Evolutionary conservation across 2,888 invertebrate genomes (phyloP), one percentile per base, ranked within the genome.

Genomic region (Neoscelio sp.): DNA sequence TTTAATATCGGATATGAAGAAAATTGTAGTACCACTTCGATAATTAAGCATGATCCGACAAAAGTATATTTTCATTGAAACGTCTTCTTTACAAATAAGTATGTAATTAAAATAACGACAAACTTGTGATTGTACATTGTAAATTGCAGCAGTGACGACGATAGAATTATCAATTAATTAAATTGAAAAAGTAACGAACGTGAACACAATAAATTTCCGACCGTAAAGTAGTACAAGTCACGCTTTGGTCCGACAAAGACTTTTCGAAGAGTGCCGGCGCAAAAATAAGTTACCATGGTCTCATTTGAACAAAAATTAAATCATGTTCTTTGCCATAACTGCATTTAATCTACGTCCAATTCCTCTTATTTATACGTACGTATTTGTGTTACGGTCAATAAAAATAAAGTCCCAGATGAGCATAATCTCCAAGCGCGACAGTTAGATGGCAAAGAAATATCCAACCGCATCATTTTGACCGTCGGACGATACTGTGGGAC

Each of bases 151-250:
- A 58, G 26, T 44, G 17, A 28, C 30, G 33, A 1, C 60, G 6
- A 33, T 13, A 15, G 35, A 46, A 46, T 62, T 48, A 38, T 48
- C 35, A 48, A 48, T 62, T 46, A 62, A 62, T 62, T 48, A 13
- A 62, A 48, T 26, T 48, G 62, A 26, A 62, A 48, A 62, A 62
- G 48, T 48, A 15, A 46, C 20, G 60, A 26, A 62, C 38, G 48
- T 48, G 62, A 13, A 13, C 26, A 26, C 48, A 62, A 62, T 62
- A 62, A 46, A 62, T 62, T 46, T 48, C 13, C n/a, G 2, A 13
- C 1, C 26, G 17, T 38, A 20, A 48, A 48, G 48, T 62, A 38
- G 48, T 62, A 2, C 48, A 26, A 62, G 38, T 62, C 62, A 62
- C 26, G 62, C 23, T 48, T 38, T n/a, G n/a, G n/a, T n/a, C n/a